Conservation (phyloP, 1,140 invertebrate species). For the Drosophila paulistorum region DNA sequence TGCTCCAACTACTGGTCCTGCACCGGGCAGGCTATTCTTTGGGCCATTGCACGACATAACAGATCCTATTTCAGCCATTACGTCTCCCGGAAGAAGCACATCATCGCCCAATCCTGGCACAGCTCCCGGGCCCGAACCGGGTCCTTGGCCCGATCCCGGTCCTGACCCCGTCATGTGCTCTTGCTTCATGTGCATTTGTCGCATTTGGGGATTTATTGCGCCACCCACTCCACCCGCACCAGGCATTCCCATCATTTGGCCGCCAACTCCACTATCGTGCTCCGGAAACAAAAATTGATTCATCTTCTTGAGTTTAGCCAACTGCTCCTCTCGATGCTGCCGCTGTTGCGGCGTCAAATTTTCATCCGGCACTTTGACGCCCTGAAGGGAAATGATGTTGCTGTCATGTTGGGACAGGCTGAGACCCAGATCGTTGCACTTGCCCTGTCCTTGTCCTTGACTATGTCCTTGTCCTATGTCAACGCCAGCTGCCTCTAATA, state of each 20-base stretch:
- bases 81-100: constrained; percentile 49
- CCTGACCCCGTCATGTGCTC: constrained; percentile 36
- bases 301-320: constrained; percentile 96
- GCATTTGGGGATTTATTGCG: constrained; percentile 50
- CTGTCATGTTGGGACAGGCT: constrained; percentile 28
- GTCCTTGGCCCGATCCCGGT: neutral
- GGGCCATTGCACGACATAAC: constrained; percentile 52
- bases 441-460: constrained; percentile 31
- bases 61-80: constrained; percentile 57
- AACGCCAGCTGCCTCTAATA: constrained; percentile 63
- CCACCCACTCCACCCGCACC: constrained; percentile 15
- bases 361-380: constrained; percentile 97
- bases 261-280: constrained; percentile 67
- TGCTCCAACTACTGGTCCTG: constrained; percentile 18
- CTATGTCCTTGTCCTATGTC: constrained; percentile 44
- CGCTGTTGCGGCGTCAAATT: constrained; percentile 98
- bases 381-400: constrained; percentile 86
- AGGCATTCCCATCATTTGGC: constrained; percentile 53
- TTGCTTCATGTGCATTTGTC: constrained; percentile 54
- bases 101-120: constrained; percentile 44
- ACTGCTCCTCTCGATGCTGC: constrained; percentile 95
- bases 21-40: constrained; percentile 44
- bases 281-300: constrained; percentile 95
- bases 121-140: neutral
- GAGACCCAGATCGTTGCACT: constrained; percentile 44